Conservation (phyloP, 2,888 invertebrate genomes). For the Quadriops clusia region DNA sequence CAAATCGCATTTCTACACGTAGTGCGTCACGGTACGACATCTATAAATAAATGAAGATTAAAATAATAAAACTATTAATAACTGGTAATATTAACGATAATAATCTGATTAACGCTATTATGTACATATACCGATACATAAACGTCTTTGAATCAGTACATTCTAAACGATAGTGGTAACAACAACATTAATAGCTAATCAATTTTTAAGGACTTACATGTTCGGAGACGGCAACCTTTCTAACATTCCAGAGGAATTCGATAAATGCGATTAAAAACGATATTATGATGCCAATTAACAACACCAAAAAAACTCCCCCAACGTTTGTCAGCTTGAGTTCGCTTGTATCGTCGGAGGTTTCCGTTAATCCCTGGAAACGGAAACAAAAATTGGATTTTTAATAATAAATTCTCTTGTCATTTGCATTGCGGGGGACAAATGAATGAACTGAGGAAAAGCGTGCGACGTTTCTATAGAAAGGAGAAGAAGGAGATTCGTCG, state of each 20-base stretch:
- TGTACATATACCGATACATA: too few species aligned
- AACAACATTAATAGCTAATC: too few species aligned
- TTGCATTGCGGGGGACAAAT: constrained; percentile 15
- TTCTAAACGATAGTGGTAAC: too few species aligned
- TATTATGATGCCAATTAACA: constrained; percentile 58
- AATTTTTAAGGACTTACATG: constrained; percentile 52
- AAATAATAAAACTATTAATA: not conserved
- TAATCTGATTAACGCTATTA: not conserved
- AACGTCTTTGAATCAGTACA: too few species aligned
- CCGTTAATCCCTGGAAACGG: too few species aligned
- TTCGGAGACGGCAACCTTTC: constrained; percentile 64
- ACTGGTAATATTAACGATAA: not conserved
- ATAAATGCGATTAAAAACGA: constrained; percentile 63
- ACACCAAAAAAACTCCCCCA: constrained; percentile 81
- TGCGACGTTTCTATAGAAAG: too few species aligned
- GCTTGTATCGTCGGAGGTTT: too few species aligned
- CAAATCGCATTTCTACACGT: constrained; percentile 56
- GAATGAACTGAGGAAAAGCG: too few species aligned
- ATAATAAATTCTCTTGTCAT: not conserved
- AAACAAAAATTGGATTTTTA: too few species aligned
- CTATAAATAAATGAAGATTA: constrained; percentile 35
- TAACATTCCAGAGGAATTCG: constrained; percentile 78
- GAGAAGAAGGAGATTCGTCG: too few species aligned
- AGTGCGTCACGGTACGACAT: constrained; percentile 57
- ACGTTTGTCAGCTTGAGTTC: constrained; percentile 73